Percentiles rank a stretch among this genome's conserved stretches.
Evolutionary conservation across 1,140 invertebrate species (phyloP).

Genomic region (Drosophila sechellia): DNA sequence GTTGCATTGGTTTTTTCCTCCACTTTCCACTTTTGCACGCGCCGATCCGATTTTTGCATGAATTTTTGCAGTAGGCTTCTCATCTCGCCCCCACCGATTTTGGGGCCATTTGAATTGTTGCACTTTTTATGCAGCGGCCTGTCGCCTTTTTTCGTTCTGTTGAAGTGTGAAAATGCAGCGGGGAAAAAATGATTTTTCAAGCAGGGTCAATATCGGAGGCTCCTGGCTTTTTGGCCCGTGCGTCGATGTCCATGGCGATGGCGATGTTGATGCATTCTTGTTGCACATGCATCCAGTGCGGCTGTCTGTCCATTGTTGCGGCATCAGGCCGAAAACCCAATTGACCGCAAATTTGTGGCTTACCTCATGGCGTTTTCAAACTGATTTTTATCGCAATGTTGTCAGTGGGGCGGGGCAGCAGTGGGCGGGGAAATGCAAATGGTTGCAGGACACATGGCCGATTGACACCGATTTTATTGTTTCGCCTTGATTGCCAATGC

Average conservation of each 20-base stretch:
- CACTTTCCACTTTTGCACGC: slow-evolving; percentile 34
- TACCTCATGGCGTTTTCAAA: slow-evolving; percentile 74
- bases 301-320: slow-evolving; percentile 34
- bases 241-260: slow-evolving; percentile 29
- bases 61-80: slow-evolving; percentile 73
- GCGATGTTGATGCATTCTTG: slow-evolving; percentile 69
- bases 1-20: slow-evolving; percentile 63
- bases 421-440: not conserved
- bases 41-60: slow-evolving; percentile 71
- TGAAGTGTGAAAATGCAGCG: slow-evolving; percentile 79
- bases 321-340: slow-evolving; percentile 70
- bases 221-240: slow-evolving; percentile 55
- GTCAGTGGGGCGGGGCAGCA: not conserved
- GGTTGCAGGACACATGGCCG: slow-evolving; percentile 8
- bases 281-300: slow-evolving; percentile 68
- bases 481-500: slow-evolving; percentile 6
- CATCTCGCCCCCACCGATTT: slow-evolving; percentile 17
- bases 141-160: slow-evolving; percentile 40
- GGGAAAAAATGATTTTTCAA: slow-evolving; percentile 45
- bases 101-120: slow-evolving; percentile 76
- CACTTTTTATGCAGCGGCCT: slow-evolving; percentile 75
- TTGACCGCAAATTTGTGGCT: slow-evolving; percentile 77
- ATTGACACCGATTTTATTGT: slow-evolving; percentile 31
- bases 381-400: slow-evolving; percentile 71
- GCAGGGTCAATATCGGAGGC: slow-evolving; percentile 50